Conservation (phyloP, 2,113 vertebrate species). For the Brachypodius melanocephalos region DNA sequence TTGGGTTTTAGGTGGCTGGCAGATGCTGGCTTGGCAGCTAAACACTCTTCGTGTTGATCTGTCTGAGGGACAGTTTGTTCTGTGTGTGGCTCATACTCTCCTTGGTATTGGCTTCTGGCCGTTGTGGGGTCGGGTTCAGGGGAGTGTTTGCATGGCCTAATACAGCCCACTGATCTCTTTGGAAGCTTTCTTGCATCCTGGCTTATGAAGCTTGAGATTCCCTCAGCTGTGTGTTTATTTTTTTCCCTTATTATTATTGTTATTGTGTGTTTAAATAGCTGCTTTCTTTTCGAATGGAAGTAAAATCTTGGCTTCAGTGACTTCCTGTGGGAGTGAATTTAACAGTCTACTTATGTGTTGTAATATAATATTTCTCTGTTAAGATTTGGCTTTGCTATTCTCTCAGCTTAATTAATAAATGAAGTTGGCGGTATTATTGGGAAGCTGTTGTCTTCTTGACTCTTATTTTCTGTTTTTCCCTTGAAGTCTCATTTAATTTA, state of each 20-base stretch:
- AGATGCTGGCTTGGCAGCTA: constrained; percentile 42
- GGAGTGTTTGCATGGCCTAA: not conserved
- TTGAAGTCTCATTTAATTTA: not conserved
- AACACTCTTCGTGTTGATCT: not conserved
- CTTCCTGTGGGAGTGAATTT: constrained; percentile 8
- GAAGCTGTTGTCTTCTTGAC: not conserved
- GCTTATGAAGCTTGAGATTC: not conserved
- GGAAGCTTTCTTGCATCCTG: not conserved
- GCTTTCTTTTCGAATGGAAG: not conserved
- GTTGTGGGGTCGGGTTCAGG: not conserved
- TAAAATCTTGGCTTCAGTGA: constrained; percentile 31
- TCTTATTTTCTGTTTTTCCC: not conserved
- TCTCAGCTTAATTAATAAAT: not conserved
- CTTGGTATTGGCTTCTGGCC: not conserved
- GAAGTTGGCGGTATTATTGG: not conserved
- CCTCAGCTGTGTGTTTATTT: not conserved
- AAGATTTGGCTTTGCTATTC: not conserved
- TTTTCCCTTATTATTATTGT: not conserved
- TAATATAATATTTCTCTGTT: constrained; percentile 39
- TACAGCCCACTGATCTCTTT: not conserved
- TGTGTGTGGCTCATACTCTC: not conserved
- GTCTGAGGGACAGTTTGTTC: constrained; percentile 34
- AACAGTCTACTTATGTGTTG: not conserved
- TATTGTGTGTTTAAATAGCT: constrained; percentile 15
- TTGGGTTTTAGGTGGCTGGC: constrained; percentile 21